Evolutionary conservation across 2,113 vertebrate species (phyloP).

Genomic region (Phrynosoma blainvillii): DNA sequence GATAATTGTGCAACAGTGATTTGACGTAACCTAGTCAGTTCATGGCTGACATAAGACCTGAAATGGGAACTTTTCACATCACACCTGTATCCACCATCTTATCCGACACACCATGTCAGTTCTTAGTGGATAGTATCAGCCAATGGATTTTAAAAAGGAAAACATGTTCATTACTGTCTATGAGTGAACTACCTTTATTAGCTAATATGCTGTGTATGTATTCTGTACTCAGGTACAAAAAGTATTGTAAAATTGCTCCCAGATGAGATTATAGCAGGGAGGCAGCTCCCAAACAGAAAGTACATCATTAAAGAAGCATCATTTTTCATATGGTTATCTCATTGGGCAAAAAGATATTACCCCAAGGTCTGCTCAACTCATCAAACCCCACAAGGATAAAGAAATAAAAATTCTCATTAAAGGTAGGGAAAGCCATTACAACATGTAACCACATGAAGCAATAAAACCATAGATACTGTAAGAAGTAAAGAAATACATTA

Average conservation of each 20-base stretch:
- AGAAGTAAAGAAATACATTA: constrained; percentile 39
- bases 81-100: background rate
- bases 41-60: background rate
- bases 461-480: background rate
- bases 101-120: background rate
- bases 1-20: background rate
- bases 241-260: background rate
- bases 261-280: background rate
- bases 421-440: constrained; percentile 46
- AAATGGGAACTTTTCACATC: background rate
- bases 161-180: background rate
- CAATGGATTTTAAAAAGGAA: background rate
- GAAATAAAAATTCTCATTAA: constrained; percentile 60
- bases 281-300: background rate
- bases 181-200: background rate
- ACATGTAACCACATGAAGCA: constrained; percentile 56
- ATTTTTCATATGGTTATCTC: constrained; percentile 48
- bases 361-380: constrained; percentile 50
- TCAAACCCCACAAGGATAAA: constrained; percentile 53
- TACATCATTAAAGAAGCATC: constrained; percentile 36
- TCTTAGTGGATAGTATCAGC: background rate
- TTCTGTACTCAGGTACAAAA: background rate
- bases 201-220: background rate
- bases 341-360: constrained; percentile 50
- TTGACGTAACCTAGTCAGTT: background rate